These are phyloP conservation scores for Athripsodes cinereus DNA, from an alignment of 2,888 invertebrate species.

Conservation along the genomic window DNA sequence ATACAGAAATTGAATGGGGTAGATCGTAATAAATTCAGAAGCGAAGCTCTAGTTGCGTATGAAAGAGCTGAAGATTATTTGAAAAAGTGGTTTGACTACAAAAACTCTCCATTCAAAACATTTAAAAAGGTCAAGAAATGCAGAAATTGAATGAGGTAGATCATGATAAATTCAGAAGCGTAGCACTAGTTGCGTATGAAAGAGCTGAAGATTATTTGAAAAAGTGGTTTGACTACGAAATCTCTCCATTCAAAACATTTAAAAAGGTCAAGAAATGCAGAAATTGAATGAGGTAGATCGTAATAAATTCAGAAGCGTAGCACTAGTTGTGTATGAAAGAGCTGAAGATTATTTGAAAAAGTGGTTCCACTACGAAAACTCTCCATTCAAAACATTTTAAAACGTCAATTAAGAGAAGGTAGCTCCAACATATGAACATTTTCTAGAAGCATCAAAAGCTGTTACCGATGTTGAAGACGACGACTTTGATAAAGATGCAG, in stretches of 20 bases:
- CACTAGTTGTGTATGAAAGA: background rate
- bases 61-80: background rate
- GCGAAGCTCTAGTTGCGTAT: slow-evolving; percentile 1
- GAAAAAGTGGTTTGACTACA: background rate
- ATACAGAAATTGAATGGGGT: background rate
- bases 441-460: no score
- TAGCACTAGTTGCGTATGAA: background rate
- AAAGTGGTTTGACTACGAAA: background rate
- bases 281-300: background rate
- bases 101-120: background rate
- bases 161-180: background rate
- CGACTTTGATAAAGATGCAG: no score
- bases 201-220: background rate
- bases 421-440: no score
- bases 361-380: no score
- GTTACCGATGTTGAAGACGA: no score
- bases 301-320: background rate
- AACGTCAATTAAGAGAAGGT: no score
- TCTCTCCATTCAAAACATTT: background rate
- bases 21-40: background rate
- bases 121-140: background rate
- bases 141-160: background rate
- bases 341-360: no score
- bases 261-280: background rate
- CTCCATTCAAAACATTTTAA: no score